A percentile compares a stretch with the other conserved stretches of the same genome.
phyloP scores from a whole-genome alignment of 2,797 vertebrate genomes.

The Eidolon dupreanum region DNA sequence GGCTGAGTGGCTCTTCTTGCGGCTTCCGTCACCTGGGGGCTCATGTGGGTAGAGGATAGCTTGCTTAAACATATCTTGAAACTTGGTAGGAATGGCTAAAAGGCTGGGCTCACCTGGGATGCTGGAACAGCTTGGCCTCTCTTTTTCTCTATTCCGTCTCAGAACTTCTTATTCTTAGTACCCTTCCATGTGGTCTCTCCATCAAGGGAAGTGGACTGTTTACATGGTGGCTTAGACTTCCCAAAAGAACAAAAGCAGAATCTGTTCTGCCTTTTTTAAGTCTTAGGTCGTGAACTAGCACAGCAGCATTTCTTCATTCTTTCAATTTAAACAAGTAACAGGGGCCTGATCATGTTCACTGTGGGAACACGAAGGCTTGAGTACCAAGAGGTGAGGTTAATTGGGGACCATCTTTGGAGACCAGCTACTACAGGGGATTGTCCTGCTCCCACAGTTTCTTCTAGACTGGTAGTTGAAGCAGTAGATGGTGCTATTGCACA shows the following conservation, averaged over 20 bases:
- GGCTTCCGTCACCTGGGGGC: not conserved
- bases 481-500: not conserved
- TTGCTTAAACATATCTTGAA: not conserved
- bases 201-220: not conserved
- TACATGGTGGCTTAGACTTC: not conserved
- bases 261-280: not conserved
- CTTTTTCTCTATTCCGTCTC: not conserved
- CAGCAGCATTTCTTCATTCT: not conserved
- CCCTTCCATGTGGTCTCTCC: not conserved
- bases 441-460: not conserved
- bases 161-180: not conserved
- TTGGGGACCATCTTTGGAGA: not conserved
- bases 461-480: not conserved
- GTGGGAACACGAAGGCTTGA: not conserved
- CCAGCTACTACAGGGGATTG: not conserved
- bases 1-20: not conserved
- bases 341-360: not conserved
- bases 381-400: not conserved
- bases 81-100: not conserved
- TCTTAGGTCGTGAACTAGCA: not conserved
- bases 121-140: not conserved
- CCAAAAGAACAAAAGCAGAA: slow-evolving; percentile 8
- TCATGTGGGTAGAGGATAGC: not conserved
- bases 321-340: not conserved
- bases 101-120: not conserved